A percentile compares a stretch with the other conserved stretches of the same genome.
phyloP scores from a whole-genome alignment of 2,888 invertebrate species.

The Agelastica alni region DNA sequence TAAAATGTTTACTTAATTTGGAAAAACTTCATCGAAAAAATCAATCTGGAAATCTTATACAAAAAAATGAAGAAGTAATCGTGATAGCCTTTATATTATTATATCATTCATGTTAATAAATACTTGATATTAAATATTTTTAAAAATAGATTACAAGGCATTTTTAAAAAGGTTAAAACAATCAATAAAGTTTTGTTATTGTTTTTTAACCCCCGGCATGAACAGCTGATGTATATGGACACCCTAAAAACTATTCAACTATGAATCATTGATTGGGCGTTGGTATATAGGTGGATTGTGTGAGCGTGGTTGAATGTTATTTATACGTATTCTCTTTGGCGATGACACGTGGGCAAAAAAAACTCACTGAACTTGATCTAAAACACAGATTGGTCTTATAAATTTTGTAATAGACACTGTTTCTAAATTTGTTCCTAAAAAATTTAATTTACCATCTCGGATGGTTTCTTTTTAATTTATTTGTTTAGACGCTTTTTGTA shows the following conservation, averaged over 20 bases:
- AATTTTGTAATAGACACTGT: too few species aligned
- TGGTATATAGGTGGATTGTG: conserved; percentile 20
- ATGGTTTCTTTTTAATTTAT: too few species aligned
- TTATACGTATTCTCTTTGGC: conserved; percentile 28
- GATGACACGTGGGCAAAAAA: conserved; percentile 35
- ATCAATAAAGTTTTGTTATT: background rate
- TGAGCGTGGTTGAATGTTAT: conserved; percentile 17
- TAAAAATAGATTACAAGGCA: conserved; percentile 16
- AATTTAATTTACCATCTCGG: too few species aligned
- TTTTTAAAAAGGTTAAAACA: conserved; percentile 3
- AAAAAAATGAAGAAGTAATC: too few species aligned
- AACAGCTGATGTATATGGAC: conserved; percentile 35
- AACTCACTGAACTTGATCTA: conserved; percentile 29
- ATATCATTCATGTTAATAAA: too few species aligned
- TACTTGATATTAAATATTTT: too few species aligned
- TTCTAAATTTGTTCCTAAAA: too few species aligned
- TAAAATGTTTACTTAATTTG: too few species aligned
- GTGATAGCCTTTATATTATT: too few species aligned
- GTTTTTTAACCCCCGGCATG: conserved; percentile 9
- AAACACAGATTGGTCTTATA: background rate
- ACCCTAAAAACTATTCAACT: conserved; percentile 30
- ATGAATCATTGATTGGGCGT: conserved; percentile 33
- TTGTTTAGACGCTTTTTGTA: too few species aligned
- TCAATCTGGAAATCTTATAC: too few species aligned
- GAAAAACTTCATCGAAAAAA: too few species aligned